Conservation (phyloP, 2,797 vertebrate species). For the Hydrocynus forskahlii region DNA sequence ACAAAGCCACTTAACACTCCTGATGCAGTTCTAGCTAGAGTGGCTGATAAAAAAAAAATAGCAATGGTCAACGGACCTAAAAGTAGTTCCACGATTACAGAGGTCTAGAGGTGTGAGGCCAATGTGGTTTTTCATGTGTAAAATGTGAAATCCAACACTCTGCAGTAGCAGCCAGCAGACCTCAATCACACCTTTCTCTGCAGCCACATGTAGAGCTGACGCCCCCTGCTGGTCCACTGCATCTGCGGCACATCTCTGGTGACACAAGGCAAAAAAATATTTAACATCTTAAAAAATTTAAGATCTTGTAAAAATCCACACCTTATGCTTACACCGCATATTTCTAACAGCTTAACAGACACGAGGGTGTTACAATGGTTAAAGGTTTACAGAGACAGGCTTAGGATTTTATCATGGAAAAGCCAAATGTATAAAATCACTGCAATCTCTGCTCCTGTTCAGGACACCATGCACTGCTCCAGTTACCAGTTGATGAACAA, state of each 20-base stretch:
- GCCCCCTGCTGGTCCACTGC: slow-evolving; percentile 79
- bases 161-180: slow-evolving; percentile 82
- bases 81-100: slow-evolving; percentile 76
- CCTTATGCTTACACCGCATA: background rate
- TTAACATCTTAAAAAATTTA: no score
- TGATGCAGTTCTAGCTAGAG: slow-evolving; percentile 22
- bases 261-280: background rate
- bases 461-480: background rate
- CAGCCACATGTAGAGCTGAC: slow-evolving; percentile 80
- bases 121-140: slow-evolving; percentile 75
- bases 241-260: slow-evolving; percentile 75
- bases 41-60: background rate
- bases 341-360: background rate
- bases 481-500: no score
- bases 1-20: slow-evolving; percentile 33
- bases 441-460: slow-evolving; percentile 13
- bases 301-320: background rate
- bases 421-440: slow-evolving; percentile 9
- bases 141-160: slow-evolving; percentile 71
- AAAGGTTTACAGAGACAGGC: background rate
- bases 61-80: slow-evolving; percentile 69
- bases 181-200: slow-evolving; percentile 77
- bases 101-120: slow-evolving; percentile 80
- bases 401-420: background rate
- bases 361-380: background rate